Conservation (phyloP, 1,140 invertebrate species). For the Daktulosphaira vitifoliae region DNA sequence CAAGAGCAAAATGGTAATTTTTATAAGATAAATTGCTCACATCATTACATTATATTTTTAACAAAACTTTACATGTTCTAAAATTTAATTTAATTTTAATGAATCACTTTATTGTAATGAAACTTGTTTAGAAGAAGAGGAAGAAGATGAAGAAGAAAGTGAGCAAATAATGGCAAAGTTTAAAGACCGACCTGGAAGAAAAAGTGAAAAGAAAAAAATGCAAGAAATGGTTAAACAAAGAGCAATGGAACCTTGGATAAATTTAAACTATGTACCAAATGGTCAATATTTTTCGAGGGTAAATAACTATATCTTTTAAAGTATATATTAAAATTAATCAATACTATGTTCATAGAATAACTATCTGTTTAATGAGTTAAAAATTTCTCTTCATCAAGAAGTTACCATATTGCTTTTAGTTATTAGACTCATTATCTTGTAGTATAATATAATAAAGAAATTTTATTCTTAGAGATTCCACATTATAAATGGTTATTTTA, state of each 20-base stretch:
- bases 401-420: too few species aligned
- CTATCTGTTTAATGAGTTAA: too few species aligned
- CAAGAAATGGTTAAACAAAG: slow-evolving; percentile 28
- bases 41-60: neutral
- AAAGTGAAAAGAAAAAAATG: slow-evolving; percentile 31
- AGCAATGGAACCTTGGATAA: slow-evolving; percentile 28
- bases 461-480: too few species aligned
- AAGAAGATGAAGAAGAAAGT: slow-evolving; percentile 26
- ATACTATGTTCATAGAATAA: too few species aligned
- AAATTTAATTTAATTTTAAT: neutral
- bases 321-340: too few species aligned
- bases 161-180: slow-evolving; percentile 28
- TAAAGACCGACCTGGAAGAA: slow-evolving; percentile 25
- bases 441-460: too few species aligned
- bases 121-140: neutral
- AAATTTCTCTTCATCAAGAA: too few species aligned
- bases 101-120: too few species aligned
- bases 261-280: slow-evolving; percentile 16
- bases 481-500: too few species aligned
- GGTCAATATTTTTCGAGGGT: slow-evolving; percentile 20
- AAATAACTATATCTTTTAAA: too few species aligned
- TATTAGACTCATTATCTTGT: too few species aligned
- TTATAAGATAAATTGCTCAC: neutral
- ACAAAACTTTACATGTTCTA: neutral
- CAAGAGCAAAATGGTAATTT: slow-evolving; percentile 12